Conservation (phyloP, 2,888 invertebrate species). For the Blera fallax region DNA sequence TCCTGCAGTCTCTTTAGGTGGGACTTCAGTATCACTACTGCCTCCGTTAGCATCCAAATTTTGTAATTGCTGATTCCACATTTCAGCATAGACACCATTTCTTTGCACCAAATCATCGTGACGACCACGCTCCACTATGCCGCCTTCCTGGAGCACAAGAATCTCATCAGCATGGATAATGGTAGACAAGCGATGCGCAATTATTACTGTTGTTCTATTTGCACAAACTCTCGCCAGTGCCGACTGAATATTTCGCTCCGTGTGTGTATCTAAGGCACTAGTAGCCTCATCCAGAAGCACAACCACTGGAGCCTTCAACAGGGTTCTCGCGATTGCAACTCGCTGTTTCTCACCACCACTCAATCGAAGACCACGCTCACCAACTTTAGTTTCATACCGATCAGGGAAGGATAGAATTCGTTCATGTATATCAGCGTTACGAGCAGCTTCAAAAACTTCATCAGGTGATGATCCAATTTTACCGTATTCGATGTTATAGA, state of each 20-base stretch:
- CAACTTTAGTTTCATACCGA: slow-evolving; percentile 93
- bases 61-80: slow-evolving; percentile 95
- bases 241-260: slow-evolving; percentile 96
- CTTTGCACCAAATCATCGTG: slow-evolving; percentile 86
- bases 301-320: slow-evolving; percentile 94
- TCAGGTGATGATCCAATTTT: slow-evolving; percentile 88
- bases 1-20: background rate
- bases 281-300: slow-evolving; percentile 97
- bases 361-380: slow-evolving; percentile 95
- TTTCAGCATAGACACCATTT: slow-evolving; percentile 90
- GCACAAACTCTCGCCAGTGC: slow-evolving; percentile 93
- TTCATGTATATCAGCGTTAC: slow-evolving; percentile 96
- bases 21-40: slow-evolving; percentile 52
- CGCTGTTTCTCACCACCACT: slow-evolving; percentile 99
- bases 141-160: slow-evolving; percentile 94
- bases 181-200: slow-evolving; percentile 97
- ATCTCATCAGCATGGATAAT: slow-evolving; percentile 97
- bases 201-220: slow-evolving; percentile 95
- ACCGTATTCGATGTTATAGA: slow-evolving; percentile 98
- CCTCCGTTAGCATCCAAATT: slow-evolving; percentile 77
- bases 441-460: slow-evolving; percentile 94
- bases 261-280: slow-evolving; percentile 96
- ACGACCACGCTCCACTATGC: slow-evolving; percentile 94
- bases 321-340: slow-evolving; percentile 97
- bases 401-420: slow-evolving; percentile 95